A percentile compares a stretch with the other conserved stretches of the same genome.
Evolutionary conservation across 1,140 invertebrate genomes (phyloP).

Genomic region (Choristoneura fumiferana): DNA sequence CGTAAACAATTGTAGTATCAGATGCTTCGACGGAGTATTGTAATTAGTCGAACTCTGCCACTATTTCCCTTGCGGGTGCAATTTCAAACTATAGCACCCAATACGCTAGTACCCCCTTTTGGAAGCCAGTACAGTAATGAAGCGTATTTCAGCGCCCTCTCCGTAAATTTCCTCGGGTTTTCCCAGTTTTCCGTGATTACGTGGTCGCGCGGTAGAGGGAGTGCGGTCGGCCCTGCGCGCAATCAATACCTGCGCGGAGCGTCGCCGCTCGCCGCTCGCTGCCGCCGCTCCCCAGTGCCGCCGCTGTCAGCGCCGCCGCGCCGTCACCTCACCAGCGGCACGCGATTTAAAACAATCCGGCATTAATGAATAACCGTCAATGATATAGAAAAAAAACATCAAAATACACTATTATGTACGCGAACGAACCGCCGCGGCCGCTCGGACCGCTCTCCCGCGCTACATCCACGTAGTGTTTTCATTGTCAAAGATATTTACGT

Average conservation of each 20-base stretch:
- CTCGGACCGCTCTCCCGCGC: not conserved
- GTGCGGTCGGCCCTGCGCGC: constrained; percentile 42
- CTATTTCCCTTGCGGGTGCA: too few species aligned
- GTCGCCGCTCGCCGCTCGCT: constrained; percentile 44
- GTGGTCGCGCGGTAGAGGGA: constrained; percentile 45
- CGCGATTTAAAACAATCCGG: not conserved
- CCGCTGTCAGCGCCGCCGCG: constrained; percentile 24
- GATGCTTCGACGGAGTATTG: too few species aligned
- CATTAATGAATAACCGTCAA: not conserved
- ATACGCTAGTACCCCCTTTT: too few species aligned
- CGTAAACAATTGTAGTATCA: too few species aligned
- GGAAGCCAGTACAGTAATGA: not conserved
- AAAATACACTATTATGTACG: not conserved
- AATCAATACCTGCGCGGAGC: constrained; percentile 70
- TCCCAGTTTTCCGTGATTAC: constrained; percentile 41
- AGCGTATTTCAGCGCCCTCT: constrained; percentile 61
- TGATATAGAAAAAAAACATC: not conserved
- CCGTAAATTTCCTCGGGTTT: constrained; percentile 41
- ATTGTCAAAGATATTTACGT: constrained; percentile 23
- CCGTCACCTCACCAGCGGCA: constrained; percentile 14
- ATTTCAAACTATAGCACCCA: too few species aligned
- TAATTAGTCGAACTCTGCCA: too few species aligned
- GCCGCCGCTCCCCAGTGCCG: too few species aligned
- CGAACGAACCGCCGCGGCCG: not conserved
- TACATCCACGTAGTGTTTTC: not conserved